These are phyloP conservation scores for Ormia ochracea DNA, from an alignment of 2,888 invertebrate genomes.

Conservation along the genomic window DNA sequence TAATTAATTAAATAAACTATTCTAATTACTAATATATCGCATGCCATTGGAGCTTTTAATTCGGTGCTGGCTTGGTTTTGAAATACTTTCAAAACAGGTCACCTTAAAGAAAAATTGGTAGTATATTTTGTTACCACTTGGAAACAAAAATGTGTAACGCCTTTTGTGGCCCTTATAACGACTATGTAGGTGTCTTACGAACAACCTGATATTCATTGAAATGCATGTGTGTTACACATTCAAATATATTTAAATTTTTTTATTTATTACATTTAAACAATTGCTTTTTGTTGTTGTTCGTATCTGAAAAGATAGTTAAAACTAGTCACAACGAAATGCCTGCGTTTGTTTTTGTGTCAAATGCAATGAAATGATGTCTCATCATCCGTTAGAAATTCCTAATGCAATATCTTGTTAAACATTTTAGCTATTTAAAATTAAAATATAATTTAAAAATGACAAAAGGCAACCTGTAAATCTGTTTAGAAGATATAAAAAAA, in stretches of 20 bases:
- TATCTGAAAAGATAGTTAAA: not conserved
- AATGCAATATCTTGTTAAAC: conserved; percentile 1
- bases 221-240: too few relatives aligned
- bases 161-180: too few relatives aligned
- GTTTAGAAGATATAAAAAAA: not conserved
- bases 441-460: not conserved
- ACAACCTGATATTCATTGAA: too few relatives aligned
- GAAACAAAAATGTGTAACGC: too few relatives aligned
- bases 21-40: too few relatives aligned
- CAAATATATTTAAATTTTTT: not conserved
- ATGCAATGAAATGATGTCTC: conserved; percentile 37
- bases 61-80: too few relatives aligned
- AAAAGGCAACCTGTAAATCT: not conserved
- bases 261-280: not conserved
- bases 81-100: too few relatives aligned
- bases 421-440: not conserved
- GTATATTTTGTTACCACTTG: too few relatives aligned
- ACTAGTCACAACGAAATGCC: conserved; percentile 14
- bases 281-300: not conserved
- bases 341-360: conserved; percentile 27
- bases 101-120: too few relatives aligned
- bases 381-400: not conserved
- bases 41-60: too few relatives aligned
- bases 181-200: too few relatives aligned
- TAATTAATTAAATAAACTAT: too few relatives aligned